Percentiles rank a stretch among this genome's conserved stretches.
These are phyloP conservation scores for Narcine bancroftii DNA, from an alignment of 2,113 vertebrate genomes.

Conservation along the genomic window DNA sequence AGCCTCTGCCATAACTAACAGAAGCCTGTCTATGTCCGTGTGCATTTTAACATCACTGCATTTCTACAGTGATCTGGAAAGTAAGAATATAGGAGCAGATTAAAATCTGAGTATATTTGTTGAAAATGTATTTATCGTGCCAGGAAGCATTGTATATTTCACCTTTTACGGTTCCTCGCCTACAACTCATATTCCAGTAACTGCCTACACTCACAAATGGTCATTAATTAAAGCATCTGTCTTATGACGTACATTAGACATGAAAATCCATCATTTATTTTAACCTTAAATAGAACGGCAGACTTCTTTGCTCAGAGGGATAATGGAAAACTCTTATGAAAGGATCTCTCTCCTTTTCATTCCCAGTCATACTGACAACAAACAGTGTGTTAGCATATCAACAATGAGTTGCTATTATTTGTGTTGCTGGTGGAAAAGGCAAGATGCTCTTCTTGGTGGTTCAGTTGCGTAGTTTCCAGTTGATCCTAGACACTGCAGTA, in stretches of 20 bases:
- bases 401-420: too few relatives aligned
- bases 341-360: neutral
- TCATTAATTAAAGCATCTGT: neutral
- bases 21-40: neutral
- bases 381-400: too few relatives aligned
- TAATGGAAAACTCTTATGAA: neutral
- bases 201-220: neutral
- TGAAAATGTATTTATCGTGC: slow-evolving; percentile 3
- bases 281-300: neutral
- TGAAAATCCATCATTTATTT: neutral
- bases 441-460: neutral
- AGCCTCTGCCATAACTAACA: neutral
- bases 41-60: neutral
- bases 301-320: neutral
- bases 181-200: neutral
- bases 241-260: neutral
- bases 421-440: too few relatives aligned
- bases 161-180: neutral
- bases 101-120: neutral
- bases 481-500: neutral
- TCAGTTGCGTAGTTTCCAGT: neutral
- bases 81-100: neutral
- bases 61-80: neutral
- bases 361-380: neutral
- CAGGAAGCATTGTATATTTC: neutral